Conservation (phyloP, 2,797 vertebrate species). For the Linurgus olivaceus region DNA sequence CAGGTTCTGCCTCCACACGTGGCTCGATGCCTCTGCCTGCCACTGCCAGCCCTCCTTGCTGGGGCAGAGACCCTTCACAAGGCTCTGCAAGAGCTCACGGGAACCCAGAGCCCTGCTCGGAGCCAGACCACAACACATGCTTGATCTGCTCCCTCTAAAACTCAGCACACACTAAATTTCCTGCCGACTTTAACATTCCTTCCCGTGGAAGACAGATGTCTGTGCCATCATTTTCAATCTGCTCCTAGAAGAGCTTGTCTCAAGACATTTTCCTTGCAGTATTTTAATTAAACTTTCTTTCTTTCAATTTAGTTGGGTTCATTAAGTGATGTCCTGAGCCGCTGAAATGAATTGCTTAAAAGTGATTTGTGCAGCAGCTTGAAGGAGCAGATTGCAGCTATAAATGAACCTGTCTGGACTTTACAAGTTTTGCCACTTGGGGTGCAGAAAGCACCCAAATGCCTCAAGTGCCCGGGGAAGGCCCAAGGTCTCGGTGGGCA, state of each 20-base stretch:
- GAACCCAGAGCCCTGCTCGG: background rate
- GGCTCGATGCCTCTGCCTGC: accelerated
- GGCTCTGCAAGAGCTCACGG: accelerated
- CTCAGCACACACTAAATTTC: background rate
- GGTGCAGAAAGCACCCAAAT: background rate
- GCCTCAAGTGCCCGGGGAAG: background rate
- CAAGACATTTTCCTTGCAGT: background rate
- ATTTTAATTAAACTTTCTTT: constrained; percentile 46
- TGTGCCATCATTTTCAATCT: background rate
- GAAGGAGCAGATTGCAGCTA: background rate
- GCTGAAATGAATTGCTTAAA: constrained; percentile 6
- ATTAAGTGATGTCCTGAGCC: background rate
- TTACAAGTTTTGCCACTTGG: background rate
- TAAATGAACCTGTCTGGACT: background rate
- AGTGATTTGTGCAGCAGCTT: background rate
- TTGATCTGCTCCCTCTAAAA: background rate
- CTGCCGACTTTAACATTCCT: background rate
- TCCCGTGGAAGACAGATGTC: background rate
- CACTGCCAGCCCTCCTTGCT: accelerated
- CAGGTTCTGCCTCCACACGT: accelerated
- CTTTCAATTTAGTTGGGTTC: constrained; percentile 4
- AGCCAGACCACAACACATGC: background rate
- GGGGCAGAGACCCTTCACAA: background rate
- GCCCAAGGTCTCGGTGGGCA: background rate
- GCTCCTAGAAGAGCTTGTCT: background rate